A percentile compares a stretch with the other conserved stretches of the same genome.
phyloP scores from a whole-genome alignment of 2,888 invertebrate genomes.

The Amphipoea lucens region DNA sequence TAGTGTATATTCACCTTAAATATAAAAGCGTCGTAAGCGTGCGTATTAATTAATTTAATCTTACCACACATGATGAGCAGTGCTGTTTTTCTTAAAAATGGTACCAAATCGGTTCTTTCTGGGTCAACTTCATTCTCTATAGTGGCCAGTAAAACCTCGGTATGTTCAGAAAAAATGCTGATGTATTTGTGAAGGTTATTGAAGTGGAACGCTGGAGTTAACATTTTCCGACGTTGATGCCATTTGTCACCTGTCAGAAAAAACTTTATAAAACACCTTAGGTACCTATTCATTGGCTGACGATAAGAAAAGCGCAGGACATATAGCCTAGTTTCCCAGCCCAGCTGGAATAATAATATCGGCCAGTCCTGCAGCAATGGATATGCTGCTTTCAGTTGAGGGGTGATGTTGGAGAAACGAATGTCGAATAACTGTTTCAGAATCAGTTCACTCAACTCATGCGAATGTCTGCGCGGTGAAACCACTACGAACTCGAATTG shows the following conservation, averaged over 20 bases:
- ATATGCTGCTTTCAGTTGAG: not conserved
- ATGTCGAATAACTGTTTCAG: not conserved
- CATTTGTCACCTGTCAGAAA: constrained; percentile 82
- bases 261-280: not conserved
- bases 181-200: constrained; percentile 87
- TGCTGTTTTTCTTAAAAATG: constrained; percentile 4
- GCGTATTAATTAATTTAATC: not conserved
- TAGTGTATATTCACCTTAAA: too few species aligned
- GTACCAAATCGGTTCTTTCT: not conserved
- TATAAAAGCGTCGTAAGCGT: too few species aligned
- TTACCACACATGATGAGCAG: constrained; percentile 22
- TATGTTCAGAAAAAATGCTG: constrained; percentile 83
- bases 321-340: not conserved
- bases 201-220: constrained; percentile 92
- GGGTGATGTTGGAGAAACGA: not conserved
- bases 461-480: not conserved
- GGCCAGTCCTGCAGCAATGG: not conserved
- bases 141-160: constrained; percentile 74
- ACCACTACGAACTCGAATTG: not conserved
- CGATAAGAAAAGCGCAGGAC: not conserved
- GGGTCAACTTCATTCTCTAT: not conserved
- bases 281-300: not conserved
- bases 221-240: constrained; percentile 90
- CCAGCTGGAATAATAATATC: not conserved
- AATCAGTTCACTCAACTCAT: not conserved